These are phyloP conservation scores for Chelonus formosanus DNA, from an alignment of 2,888 invertebrate species.

Conservation along the genomic window DNA sequence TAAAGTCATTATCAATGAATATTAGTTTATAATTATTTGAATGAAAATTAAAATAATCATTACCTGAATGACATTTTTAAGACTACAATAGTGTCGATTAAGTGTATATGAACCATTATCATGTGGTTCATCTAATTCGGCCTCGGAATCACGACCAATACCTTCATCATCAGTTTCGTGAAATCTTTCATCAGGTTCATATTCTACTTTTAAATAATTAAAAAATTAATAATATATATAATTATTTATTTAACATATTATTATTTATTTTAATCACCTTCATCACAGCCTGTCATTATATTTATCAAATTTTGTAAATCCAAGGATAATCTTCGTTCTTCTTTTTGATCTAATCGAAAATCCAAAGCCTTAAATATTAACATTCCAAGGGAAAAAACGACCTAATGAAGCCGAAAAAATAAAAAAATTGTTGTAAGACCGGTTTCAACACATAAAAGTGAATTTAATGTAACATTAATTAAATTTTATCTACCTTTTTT, in stretches of 20 bases:
- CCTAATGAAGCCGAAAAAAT: conserved; percentile 79
- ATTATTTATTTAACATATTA: conserved; percentile 30
- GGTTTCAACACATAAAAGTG: not conserved
- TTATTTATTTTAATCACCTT: conserved; percentile 56
- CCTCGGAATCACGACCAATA: conserved; percentile 86
- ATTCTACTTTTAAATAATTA: conserved; percentile 46
- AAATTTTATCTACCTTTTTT: conserved; percentile 42
- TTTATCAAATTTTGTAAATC: conserved; percentile 87
- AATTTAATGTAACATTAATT: not conserved
- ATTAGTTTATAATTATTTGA: conserved; percentile 11
- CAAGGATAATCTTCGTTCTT: conserved; percentile 86
- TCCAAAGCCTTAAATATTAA: conserved; percentile 90
- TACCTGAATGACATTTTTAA: conserved; percentile 72
- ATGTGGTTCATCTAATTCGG: conserved; percentile 61
- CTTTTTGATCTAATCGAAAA: conserved; percentile 84
- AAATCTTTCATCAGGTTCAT: conserved; percentile 64
- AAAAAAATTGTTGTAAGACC: not conserved
- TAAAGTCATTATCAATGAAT: conserved; percentile 14
- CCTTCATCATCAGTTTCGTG: conserved; percentile 86
- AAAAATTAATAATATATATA: not conserved
- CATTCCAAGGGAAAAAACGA: conserved; percentile 82
- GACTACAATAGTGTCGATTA: conserved; percentile 53
- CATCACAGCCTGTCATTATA: conserved; percentile 81
- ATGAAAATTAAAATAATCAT: conserved; percentile 32
- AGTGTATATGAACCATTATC: conserved; percentile 44